Evolutionary conservation across 1,140 invertebrate genomes (phyloP).

Genomic region (Drosophila kurseongensis): DNA sequence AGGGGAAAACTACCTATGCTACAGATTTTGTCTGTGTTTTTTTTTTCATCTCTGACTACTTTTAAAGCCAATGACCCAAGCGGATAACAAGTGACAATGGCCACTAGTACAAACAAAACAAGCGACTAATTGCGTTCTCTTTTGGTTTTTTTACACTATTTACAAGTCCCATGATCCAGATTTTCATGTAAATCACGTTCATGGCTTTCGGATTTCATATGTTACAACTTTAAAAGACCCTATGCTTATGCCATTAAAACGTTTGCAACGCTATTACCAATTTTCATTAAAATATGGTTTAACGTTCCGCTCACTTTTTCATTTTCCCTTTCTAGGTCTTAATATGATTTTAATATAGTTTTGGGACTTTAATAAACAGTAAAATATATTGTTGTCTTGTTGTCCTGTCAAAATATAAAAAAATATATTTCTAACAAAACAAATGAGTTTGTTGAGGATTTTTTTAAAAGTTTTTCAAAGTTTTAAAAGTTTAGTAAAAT

Average conservation of each 20-base stretch:
- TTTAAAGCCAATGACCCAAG: slow-evolving; percentile 65
- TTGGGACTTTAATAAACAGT: too few relatives aligned
- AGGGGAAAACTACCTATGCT: slow-evolving; percentile 11
- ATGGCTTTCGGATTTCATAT: not conserved
- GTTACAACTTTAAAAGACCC: not conserved
- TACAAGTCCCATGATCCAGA: slow-evolving; percentile 23
- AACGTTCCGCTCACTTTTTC: slow-evolving; percentile 6
- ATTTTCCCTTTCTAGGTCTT: not conserved
- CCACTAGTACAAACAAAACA: slow-evolving; percentile 9
- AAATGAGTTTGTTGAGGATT: too few relatives aligned
- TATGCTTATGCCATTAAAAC: slow-evolving; percentile 1
- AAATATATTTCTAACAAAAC: too few relatives aligned
- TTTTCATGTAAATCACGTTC: slow-evolving; percentile 21
- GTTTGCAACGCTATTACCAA: slow-evolving; percentile 15
- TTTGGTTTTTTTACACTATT: slow-evolving; percentile 18
- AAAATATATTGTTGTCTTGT: too few relatives aligned
- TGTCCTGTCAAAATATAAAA: too few relatives aligned
- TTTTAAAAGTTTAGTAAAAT: too few relatives aligned
- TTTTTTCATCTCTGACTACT: slow-evolving; percentile 7
- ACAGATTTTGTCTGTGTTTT: not conserved
- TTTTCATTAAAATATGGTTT: slow-evolving; percentile 4
- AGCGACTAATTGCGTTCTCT: slow-evolving; percentile 45
- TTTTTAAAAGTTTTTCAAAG: too few relatives aligned
- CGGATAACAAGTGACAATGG: slow-evolving; percentile 57
- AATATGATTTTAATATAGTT: too few relatives aligned